Conservation (phyloP, 1,140 invertebrate species). For the Bombus impatiens region DNA sequence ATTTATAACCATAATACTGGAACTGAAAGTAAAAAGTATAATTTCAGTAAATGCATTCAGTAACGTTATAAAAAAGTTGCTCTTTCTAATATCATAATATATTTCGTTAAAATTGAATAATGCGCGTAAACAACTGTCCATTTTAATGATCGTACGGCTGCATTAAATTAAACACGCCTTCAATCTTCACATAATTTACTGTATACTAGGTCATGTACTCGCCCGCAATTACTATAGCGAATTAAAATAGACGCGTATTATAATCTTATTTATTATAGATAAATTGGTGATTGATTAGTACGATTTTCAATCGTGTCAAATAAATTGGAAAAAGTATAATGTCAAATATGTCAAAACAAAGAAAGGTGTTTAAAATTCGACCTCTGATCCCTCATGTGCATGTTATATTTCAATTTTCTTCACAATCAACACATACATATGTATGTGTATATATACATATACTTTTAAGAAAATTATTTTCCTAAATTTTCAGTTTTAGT, state of each 20-base stretch:
- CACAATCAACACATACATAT: neutral
- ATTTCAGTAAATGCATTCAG: conserved; percentile 11
- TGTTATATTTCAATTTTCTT: neutral
- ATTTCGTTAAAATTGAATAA: conserved; percentile 14
- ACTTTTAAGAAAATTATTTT: neutral
- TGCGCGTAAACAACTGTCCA: conserved; percentile 44
- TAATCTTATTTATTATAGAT: conserved; percentile 71
- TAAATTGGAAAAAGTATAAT: conserved; percentile 63
- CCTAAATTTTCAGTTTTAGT: neutral
- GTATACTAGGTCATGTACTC: conserved; percentile 63
- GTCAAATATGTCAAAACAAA: conserved; percentile 28
- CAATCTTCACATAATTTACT: conserved; percentile 64
- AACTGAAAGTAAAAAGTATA: conserved; percentile 30
- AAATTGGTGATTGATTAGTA: conserved; percentile 70
- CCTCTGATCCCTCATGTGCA: conserved; percentile 31
- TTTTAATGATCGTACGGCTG: conserved; percentile 49
- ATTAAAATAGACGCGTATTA: conserved; percentile 65
- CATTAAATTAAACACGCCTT: conserved; percentile 63
- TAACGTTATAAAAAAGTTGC: neutral
- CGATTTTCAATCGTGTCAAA: conserved; percentile 60
- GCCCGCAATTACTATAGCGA: conserved; percentile 63
- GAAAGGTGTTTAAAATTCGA: conserved; percentile 27
- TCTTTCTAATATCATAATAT: neutral
- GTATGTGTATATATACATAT: neutral
- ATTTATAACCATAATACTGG: conserved; percentile 9